These are phyloP conservation scores for Eupleurogrammus muticus DNA, from an alignment of 2,797 vertebrate genomes.

Conservation along the genomic window DNA sequence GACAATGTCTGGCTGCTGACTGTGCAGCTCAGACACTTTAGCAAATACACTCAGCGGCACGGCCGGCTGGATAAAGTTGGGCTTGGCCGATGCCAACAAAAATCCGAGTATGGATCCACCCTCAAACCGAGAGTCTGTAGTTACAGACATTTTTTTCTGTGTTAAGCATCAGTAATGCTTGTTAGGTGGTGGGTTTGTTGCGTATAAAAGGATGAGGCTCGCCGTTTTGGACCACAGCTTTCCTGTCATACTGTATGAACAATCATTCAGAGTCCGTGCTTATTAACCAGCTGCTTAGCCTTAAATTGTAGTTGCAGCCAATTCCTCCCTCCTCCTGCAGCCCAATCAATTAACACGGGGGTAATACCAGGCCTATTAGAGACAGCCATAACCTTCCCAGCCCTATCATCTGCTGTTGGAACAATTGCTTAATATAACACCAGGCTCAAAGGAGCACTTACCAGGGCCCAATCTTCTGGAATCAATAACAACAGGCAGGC, in stretches of 20 bases:
- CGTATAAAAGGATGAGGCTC: constrained; percentile 13
- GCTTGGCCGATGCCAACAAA: constrained; percentile 38
- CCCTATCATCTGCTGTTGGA: constrained; percentile 89
- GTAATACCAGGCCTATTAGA: constrained; percentile 87
- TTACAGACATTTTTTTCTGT: not conserved
- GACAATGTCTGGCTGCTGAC: constrained; percentile 49
- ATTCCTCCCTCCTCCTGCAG: constrained; percentile 72
- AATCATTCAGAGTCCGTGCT: constrained; percentile 35
- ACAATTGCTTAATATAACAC: constrained; percentile 91
- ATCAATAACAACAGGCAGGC: constrained; percentile 89
- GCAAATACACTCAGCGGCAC: constrained; percentile 53
- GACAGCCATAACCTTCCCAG: constrained; percentile 84
- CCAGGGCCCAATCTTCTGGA: constrained; percentile 81
- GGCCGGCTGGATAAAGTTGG: constrained; percentile 38
- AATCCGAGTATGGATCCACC: constrained; percentile 10
- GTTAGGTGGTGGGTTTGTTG: constrained; percentile 14
- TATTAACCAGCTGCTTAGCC: constrained; percentile 48
- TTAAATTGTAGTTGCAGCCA: constrained; percentile 50
- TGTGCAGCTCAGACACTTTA: constrained; percentile 45
- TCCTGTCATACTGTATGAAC: constrained; percentile 18
- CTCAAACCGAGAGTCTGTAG: not conserved
- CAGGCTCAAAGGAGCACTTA: constrained; percentile 89
- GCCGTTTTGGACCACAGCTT: constrained; percentile 11
- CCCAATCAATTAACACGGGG: constrained; percentile 91
- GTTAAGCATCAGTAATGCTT: not conserved